phyloP scores from a whole-genome alignment of 2,113 vertebrate species.

The Carassius auratus region DNA sequence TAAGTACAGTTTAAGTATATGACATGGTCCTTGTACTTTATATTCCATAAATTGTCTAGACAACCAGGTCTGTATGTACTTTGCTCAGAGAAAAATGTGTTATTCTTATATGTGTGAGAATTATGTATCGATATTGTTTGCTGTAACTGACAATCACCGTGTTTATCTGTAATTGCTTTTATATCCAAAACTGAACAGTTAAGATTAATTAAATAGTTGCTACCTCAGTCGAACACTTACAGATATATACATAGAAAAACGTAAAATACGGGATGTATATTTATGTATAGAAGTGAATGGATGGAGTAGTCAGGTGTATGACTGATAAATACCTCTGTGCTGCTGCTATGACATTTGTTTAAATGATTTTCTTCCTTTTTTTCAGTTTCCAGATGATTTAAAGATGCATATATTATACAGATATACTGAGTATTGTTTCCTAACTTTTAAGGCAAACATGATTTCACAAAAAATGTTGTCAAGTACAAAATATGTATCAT shows the following conservation, averaged over 20 bases:
- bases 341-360: constrained; percentile 47
- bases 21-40: constrained; percentile 37
- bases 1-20: constrained; percentile 15
- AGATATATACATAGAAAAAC: constrained; percentile 1
- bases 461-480: neutral
- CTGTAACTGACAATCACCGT: constrained; percentile 53
- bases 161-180: constrained; percentile 23
- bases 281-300: constrained; percentile 37
- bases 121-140: neutral
- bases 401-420: constrained; percentile 43
- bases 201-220: constrained; percentile 47
- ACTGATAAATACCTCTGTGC: constrained; percentile 52
- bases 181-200: constrained; percentile 34
- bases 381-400: constrained; percentile 16
- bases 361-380: constrained; percentile 20
- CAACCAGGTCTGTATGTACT: constrained; percentile 32
- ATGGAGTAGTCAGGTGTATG: constrained; percentile 36
- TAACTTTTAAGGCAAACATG: constrained; percentile 16
- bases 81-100: constrained; percentile 24
- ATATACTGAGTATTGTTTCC: constrained; percentile 37
- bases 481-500: constrained; percentile 7
- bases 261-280: neutral
- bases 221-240: constrained; percentile 50
- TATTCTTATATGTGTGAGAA: constrained; percentile 11
- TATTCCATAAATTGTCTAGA: constrained; percentile 27